Evolutionary conservation across 2,797 vertebrate species (phyloP).

Genomic region (Numenius phaeopus): DNA sequence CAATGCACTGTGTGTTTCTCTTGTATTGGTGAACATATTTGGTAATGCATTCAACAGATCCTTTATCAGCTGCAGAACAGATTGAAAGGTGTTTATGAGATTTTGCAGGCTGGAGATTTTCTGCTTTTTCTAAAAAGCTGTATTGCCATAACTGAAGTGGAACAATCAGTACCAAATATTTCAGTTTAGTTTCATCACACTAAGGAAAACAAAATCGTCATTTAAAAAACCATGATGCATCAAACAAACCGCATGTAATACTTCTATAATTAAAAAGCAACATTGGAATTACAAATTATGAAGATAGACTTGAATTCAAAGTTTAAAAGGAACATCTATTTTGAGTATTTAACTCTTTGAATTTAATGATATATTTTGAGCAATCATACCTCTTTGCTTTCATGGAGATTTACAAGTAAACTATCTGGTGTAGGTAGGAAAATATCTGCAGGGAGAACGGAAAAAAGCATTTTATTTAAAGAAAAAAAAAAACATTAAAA

Average conservation of each 20-base stretch:
- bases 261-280: not conserved
- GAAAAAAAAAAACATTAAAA: not conserved
- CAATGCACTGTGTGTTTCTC: constrained; percentile 94
- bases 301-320: not conserved
- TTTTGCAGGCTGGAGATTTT: not conserved
- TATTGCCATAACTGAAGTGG: not conserved
- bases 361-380: not conserved
- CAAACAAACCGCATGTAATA: not conserved
- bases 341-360: not conserved
- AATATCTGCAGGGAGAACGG: constrained; percentile 83
- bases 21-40: constrained; percentile 91
- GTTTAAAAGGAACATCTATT: not conserved
- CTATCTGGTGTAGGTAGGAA: constrained; percentile 96
- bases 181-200: not conserved
- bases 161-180: not conserved
- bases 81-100: not conserved
- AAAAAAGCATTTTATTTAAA: constrained; percentile 17
- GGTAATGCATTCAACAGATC: constrained; percentile 91
- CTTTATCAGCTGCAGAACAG: constrained; percentile 88
- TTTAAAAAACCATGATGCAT: not conserved
- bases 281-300: not conserved
- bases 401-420: constrained; percentile 95
- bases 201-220: not conserved
- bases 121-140: not conserved
- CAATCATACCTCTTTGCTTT: constrained; percentile 91